Evolutionary conservation across 2,797 vertebrate genomes (phyloP), one percentile per base, ranked within the genome.

Genomic region (Melanotaenia maccullochi): DNA sequence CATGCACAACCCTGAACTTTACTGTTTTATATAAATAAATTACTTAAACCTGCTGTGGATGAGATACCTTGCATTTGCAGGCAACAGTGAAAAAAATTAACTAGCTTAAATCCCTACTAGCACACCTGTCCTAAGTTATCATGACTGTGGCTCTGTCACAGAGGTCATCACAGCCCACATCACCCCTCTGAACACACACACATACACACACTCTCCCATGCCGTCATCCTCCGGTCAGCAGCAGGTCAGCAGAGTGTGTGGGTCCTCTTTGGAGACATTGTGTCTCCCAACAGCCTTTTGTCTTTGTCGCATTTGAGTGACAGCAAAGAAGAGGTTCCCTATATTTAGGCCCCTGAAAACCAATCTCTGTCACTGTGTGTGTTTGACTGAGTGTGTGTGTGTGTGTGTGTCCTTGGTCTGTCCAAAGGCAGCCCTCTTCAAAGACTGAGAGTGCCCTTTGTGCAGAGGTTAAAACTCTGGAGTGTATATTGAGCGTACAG

Each of bases 291-390:
- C 71, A 68, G 77, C 75, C 86, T 86, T 91, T 90, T 91, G 90
- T 90, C 81, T 89, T 78, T 79, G 79, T 84, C 83, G 85, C 73
- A 63, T 91, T 85, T 92, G 92, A 93, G 72, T 91, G 92, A 91
- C 91, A 85, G 88, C 75, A 66, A 84, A 89, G 90, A 91, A 90
- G 91, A 89, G 78, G 75, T 78, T 79, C 87, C 89, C 90, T 93
- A 91, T 93, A 93, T 94, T 93, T 93, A 93, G 90, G 87, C 82
- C 83, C 82, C 79, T 86, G 89, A 86, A 90, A 93, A 91, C 78
- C 87, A 89, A 86, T 87, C 87, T 89, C 60, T 89, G 85, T 85
- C 70, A 80, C 60, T 66, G 68, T 83, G 80, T 87, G 82, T 76
- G 82, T 79, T 70, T 60, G 47, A 65, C 68, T 72, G 75, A 73